Evolutionary conservation across 2,113 vertebrate genomes (phyloP), one percentile per base, ranked within the genome.

Genomic region (Scopus umbretta): DNA sequence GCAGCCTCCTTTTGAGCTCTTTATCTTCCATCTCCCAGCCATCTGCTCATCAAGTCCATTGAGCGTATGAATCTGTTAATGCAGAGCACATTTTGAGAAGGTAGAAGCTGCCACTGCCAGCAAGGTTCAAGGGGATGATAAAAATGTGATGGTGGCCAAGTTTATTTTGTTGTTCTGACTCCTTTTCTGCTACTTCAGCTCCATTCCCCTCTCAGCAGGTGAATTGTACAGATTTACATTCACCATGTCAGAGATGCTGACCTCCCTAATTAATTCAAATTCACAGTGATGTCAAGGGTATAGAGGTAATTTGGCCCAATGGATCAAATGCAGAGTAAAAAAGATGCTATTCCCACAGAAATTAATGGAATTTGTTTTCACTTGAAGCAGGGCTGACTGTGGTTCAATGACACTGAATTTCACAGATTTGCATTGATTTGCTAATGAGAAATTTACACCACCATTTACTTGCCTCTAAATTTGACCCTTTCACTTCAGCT

Each of bases 381-480:
- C 66, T 85, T 97, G 74, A 85, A 73, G n/a, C 26, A 43, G 40
- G 29, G 8, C 58, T 83, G 62, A 22, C 62, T 80, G 50, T 85
- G 74, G 74, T 91, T 80, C 85, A 94, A 6, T 93, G 82, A 92
- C 93, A 94, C 82, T 47, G 76, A 88, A 94, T 95, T 95, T 93
- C 72, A 88, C 87, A 92, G 71, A 86, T 89, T 91, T 94, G 59
- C 68, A 85, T 89, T 86, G 75, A 88, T 96, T 92, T 88, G 83
- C 90, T 96, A 96, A 88, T 86, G 89, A 93, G 87, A 95, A 91
- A 94, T 92, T 92, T 96, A 86, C 80, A 83, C 82, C 79, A 92
- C 42, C n/a, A 7, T 80, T 95, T 97, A 66, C 87, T 94, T 97
- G 83, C 90, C 80, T 96, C 72, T 92, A 81, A 87, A 95, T 90